Percentiles rank a stretch among this genome's conserved stretches.
Evolutionary conservation across 1,140 invertebrate species (phyloP).

Genomic region (Lordiphosa stackelbergi): DNA sequence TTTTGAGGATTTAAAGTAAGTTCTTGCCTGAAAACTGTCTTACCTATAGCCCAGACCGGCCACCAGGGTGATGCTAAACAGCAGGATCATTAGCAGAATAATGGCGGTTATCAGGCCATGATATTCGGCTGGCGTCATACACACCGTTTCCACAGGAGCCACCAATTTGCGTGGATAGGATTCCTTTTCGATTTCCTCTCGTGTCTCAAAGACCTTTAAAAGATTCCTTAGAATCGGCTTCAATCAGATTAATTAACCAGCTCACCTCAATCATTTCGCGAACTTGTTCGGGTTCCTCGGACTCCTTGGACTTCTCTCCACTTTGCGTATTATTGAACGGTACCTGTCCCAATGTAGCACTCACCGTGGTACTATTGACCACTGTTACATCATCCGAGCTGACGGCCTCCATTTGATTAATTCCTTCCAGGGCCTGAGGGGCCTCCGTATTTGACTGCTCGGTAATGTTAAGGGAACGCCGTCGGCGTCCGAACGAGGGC

Average conservation of each 20-base stretch:
- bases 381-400: slow-evolving; percentile 46
- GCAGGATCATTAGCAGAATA: slow-evolving; percentile 83
- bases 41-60: slow-evolving; percentile 84
- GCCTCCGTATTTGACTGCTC: slow-evolving; percentile 42
- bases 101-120: slow-evolving; percentile 86
- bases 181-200: slow-evolving; percentile 84
- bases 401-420: slow-evolving; percentile 27
- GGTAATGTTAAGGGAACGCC: slow-evolving; percentile 81
- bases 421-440: slow-evolving; percentile 38
- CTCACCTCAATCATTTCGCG: slow-evolving; percentile 90
- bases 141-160: slow-evolving; percentile 82
- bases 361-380: slow-evolving; percentile 67
- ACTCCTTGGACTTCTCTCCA: slow-evolving; percentile 51
- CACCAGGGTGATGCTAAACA: slow-evolving; percentile 82
- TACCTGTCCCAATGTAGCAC: slow-evolving; percentile 50
- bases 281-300: slow-evolving; percentile 84
- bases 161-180: slow-evolving; percentile 80
- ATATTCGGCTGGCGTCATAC: slow-evolving; percentile 86
- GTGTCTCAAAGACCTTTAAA: slow-evolving; percentile 81
- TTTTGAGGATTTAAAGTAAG: no score
- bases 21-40: background rate
- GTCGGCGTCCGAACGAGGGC: slow-evolving; percentile 86
- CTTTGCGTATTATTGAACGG: slow-evolving; percentile 48
- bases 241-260: background rate
- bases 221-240: slow-evolving; percentile 61